Evolutionary conservation across 2,888 invertebrate genomes (phyloP).

Genomic region (Orchesella flavescens): DNA sequence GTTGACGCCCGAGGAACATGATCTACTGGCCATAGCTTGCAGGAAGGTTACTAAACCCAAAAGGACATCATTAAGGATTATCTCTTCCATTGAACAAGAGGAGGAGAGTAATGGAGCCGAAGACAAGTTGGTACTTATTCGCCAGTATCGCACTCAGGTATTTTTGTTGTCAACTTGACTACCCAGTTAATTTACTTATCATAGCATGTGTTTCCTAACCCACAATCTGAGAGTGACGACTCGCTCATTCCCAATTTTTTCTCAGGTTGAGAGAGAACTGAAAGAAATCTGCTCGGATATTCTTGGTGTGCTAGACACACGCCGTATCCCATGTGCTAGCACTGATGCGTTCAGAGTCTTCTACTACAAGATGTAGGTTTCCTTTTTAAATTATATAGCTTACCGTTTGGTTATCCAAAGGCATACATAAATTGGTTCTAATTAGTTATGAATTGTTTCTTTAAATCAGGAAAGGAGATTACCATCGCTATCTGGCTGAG

Average conservation of each 20-base stretch:
- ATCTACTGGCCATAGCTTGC: slow-evolving; percentile 97
- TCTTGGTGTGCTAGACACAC: slow-evolving; percentile 92
- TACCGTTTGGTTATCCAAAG: no score
- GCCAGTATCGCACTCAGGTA: slow-evolving; percentile 90
- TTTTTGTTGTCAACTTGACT: no score
- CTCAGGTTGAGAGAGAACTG: no score
- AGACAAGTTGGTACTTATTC: slow-evolving; percentile 94
- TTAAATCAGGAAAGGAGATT: no score
- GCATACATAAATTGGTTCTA: no score
- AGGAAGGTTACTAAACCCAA: slow-evolving; percentile 99
- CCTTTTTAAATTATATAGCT: background rate
- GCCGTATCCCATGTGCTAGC: slow-evolving; percentile 93
- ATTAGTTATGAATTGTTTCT: no score
- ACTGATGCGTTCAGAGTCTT: slow-evolving; percentile 98
- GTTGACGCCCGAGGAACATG: slow-evolving; percentile 96
- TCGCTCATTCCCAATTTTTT: slow-evolving; percentile 1
- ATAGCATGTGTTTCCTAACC: no score
- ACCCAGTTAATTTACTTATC: no score
- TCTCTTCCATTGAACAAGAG: no score
- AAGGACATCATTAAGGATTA: no score
- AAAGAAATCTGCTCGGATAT: no score
- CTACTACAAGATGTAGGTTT: slow-evolving; percentile 97
- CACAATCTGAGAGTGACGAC: no score
- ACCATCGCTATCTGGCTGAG: slow-evolving; percentile 98
- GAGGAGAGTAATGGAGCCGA: slow-evolving; percentile 85